phyloP scores from a whole-genome alignment of 2,797 vertebrate species.

The Potorous gilbertii region DNA sequence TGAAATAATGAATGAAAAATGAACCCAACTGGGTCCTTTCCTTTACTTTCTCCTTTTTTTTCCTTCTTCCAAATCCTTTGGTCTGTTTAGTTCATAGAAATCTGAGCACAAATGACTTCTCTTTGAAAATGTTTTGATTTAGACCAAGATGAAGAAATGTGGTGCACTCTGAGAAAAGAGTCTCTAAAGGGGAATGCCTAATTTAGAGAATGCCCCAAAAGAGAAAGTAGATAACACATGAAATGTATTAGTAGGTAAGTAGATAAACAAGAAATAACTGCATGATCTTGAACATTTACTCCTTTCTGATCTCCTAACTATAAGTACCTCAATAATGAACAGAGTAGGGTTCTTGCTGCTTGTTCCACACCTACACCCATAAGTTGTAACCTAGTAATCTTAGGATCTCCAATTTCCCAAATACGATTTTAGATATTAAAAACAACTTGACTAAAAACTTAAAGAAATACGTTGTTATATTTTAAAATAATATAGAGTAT shows the following conservation, averaged over 20 bases:
- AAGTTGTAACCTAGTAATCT: not conserved
- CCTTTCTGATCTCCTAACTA: not conserved
- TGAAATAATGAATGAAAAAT: not conserved
- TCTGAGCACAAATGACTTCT: not conserved
- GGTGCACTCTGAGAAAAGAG: not conserved
- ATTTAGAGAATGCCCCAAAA: not conserved
- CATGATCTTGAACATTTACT: not conserved
- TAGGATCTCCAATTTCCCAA: not conserved
- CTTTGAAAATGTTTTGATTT: conserved; percentile 36
- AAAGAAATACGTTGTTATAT: conserved; percentile 35
- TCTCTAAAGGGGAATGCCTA: not conserved
- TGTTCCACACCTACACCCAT: not conserved
- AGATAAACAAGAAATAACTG: not conserved
- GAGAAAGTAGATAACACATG: not conserved
- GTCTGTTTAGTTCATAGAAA: conserved; percentile 24
- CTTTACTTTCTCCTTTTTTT: not conserved
- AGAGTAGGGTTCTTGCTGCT: not conserved
- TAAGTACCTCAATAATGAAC: not conserved
- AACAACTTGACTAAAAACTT: not conserved
- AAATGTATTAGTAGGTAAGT: not conserved
- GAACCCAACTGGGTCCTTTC: not conserved
- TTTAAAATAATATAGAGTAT: conserved; percentile 28
- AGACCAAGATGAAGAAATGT: conserved; percentile 4
- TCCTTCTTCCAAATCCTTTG: conserved; percentile 28
- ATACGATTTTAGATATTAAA: not conserved